Conservation (phyloP, 2,113 vertebrate species). For the Thinocorus orbignyianus region DNA sequence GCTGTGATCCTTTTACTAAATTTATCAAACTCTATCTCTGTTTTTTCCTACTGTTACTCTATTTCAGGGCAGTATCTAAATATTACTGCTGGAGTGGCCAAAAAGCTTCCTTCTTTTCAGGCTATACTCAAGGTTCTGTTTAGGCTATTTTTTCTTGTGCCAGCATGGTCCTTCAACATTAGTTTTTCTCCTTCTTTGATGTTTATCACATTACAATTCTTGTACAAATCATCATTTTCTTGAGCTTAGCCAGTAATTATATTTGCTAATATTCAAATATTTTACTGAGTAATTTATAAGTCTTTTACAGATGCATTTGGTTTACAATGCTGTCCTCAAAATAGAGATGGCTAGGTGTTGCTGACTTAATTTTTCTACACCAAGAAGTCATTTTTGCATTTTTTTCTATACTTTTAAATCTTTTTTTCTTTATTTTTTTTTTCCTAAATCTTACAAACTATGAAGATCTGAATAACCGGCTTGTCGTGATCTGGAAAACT, state of each 20-base stretch:
- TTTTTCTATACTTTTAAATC: background rate
- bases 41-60: background rate
- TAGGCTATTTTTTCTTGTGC: background rate
- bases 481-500: background rate
- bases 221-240: background rate
- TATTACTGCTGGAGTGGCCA: background rate
- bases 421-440: background rate
- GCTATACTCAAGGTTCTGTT: background rate
- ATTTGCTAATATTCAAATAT: background rate
- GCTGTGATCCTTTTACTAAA: background rate
- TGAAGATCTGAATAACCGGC: background rate
- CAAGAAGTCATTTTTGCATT: background rate
- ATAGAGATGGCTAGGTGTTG: background rate
- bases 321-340: background rate
- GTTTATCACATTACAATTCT: background rate
- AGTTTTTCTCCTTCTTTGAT: background rate
- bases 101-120: background rate
- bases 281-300: background rate
- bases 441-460: background rate
- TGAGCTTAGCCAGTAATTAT: background rate
- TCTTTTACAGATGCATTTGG: background rate
- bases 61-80: background rate
- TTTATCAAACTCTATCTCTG: background rate
- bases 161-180: background rate
- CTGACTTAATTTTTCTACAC: background rate